These are phyloP conservation scores for Thamnophis sirtalis DNA, from an alignment of 2,113 vertebrate genomes.

Conservation along the genomic window DNA sequence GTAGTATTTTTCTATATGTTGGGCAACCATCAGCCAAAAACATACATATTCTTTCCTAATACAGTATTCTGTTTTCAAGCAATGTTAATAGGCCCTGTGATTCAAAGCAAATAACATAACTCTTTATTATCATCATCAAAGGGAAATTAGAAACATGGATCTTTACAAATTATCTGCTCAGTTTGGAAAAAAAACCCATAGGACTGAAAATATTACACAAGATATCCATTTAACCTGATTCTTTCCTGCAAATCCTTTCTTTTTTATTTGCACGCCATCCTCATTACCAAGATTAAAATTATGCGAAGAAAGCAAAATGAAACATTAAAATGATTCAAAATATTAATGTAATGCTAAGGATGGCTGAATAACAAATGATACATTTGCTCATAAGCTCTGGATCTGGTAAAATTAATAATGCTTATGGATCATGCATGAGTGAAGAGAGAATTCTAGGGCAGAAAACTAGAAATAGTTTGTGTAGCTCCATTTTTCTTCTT, in stretches of 20 bases:
- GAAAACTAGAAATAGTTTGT: conserved; percentile 69
- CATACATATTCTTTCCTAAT: not conserved
- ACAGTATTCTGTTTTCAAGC: not conserved
- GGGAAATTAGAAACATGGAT: conserved; percentile 6
- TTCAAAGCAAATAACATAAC: not conserved
- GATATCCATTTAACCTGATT: conserved; percentile 38
- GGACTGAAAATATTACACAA: not conserved
- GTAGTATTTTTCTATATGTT: not conserved
- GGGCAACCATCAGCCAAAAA: not conserved
- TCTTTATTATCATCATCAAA: conserved; percentile 18
- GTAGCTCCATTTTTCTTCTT: conserved; percentile 61
- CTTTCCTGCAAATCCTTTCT: conserved; percentile 8
- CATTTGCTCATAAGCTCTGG: conserved; percentile 71
- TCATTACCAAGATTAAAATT: conserved; percentile 61
- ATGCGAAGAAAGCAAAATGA: conserved; percentile 56
- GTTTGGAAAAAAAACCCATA: not conserved
- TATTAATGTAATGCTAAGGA: conserved; percentile 80
- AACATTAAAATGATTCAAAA: conserved; percentile 75
- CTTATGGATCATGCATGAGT: conserved; percentile 74
- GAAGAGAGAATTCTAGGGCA: conserved; percentile 57
- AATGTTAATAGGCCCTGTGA: not conserved
- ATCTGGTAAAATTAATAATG: conserved; percentile 75
- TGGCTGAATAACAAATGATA: conserved; percentile 79
- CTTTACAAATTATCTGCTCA: not conserved
- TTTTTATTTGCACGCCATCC: conserved; percentile 12